Percentiles rank a stretch among this genome's conserved stretches.
These are phyloP conservation scores for Mellivora capensis DNA, from an alignment of 2,113 vertebrate species.

Conservation along the genomic window DNA sequence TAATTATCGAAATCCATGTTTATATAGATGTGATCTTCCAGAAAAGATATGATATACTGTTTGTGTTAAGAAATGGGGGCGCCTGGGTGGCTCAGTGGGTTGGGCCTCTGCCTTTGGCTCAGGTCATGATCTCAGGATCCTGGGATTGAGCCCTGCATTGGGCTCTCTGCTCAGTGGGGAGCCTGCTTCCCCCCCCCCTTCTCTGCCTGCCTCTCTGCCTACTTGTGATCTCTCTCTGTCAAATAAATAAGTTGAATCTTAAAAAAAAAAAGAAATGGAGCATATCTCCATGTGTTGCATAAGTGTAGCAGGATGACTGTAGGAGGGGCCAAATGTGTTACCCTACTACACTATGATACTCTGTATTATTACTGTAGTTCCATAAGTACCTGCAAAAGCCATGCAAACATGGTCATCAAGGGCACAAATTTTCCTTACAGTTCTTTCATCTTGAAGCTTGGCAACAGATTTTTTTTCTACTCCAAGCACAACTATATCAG, in stretches of 20 bases:
- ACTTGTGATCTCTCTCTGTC: too few species aligned
- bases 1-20: neutral
- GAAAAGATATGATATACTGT: neutral
- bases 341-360: neutral
- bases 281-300: neutral
- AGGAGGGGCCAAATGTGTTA: neutral
- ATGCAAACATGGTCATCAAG: slow-evolving; percentile 90
- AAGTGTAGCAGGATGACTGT: neutral
- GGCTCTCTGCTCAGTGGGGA: too few species aligned
- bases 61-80: neutral
- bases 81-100: too few species aligned
- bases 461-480: slow-evolving; percentile 88
- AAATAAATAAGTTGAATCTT: too few species aligned
- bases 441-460: slow-evolving; percentile 89
- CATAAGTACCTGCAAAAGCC: slow-evolving; percentile 86
- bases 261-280: neutral
- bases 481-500: slow-evolving; percentile 88
- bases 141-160: too few species aligned
- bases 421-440: slow-evolving; percentile 88
- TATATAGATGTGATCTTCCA: neutral
- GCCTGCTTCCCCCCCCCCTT: too few species aligned
- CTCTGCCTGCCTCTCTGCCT: too few species aligned
- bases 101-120: too few species aligned
- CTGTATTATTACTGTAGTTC: neutral
- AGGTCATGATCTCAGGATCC: too few species aligned